These are phyloP conservation scores for Lasaia peninsularis DNA, from an alignment of 1,140 invertebrate genomes.

Conservation along the genomic window DNA sequence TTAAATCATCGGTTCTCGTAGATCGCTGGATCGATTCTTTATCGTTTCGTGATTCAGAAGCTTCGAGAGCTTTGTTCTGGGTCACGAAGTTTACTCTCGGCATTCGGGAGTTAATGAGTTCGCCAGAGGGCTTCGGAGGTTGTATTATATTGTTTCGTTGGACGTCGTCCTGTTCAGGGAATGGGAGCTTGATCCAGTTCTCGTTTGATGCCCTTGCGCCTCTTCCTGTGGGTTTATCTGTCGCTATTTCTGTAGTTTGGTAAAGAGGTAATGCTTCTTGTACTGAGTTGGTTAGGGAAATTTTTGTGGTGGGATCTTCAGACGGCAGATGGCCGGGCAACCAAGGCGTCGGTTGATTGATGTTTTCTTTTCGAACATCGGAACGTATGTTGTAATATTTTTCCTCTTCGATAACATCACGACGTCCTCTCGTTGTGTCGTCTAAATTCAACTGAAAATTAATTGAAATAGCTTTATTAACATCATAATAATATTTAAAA, in stretches of 20 bases:
- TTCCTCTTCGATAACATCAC: constrained; percentile 70
- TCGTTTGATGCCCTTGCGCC: constrained; percentile 71
- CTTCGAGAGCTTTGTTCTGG: constrained; percentile 69
- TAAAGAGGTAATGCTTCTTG: constrained; percentile 45
- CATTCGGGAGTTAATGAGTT: constrained; percentile 70
- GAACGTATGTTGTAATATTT: constrained; percentile 60
- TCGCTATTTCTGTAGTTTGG: constrained; percentile 65
- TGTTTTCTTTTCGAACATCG: constrained; percentile 38
- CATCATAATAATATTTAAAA: no score
- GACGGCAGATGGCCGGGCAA: constrained; percentile 51
- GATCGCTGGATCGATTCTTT: constrained; percentile 66
- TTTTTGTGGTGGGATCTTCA: constrained; percentile 59
- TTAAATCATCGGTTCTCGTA: constrained; percentile 60
- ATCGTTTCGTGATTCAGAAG: constrained; percentile 70
- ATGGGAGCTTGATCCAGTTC: constrained; percentile 74
- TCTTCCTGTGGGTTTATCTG: constrained; percentile 67
- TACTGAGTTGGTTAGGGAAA: constrained; percentile 51
- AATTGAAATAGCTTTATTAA: constrained; percentile 10
- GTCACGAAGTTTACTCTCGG: constrained; percentile 75
- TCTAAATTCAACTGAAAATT: constrained; percentile 38
- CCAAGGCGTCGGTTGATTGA: constrained; percentile 56
- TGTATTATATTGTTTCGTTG: constrained; percentile 47
- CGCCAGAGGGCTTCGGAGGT: constrained; percentile 59
- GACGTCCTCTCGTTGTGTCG: constrained; percentile 42
- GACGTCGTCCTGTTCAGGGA: constrained; percentile 45